phyloP scores from a whole-genome alignment of 2,888 invertebrate species.

The Leptinotarsa peninsularis region DNA sequence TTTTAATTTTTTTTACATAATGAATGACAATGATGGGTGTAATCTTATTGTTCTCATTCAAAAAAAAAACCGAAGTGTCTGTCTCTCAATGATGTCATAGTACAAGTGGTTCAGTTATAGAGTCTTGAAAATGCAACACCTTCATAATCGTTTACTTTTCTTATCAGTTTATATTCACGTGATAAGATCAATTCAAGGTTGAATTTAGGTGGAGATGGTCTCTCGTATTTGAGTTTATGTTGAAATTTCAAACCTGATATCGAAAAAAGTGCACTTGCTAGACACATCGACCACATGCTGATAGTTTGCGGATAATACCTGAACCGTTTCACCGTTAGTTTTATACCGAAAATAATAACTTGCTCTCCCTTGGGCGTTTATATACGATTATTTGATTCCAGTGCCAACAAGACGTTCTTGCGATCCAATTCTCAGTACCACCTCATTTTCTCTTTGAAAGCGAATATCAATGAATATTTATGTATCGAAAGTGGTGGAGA shows the following conservation, averaged over 20 bases:
- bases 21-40: no score
- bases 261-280: background rate
- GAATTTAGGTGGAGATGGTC: background rate
- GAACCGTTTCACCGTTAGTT: no score
- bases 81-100: no score
- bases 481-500: slow-evolving; percentile 10
- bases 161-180: slow-evolving; percentile 4
- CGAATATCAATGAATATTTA: slow-evolving; percentile 14
- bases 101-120: no score
- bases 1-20: no score
- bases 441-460: slow-evolving; percentile 16
- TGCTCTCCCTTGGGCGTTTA: background rate
- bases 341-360: no score
- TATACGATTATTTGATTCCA: background rate
- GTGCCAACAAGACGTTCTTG: background rate
- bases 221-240: background rate
- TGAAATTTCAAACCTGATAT: background rate
- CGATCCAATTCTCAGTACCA: background rate
- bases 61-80: no score
- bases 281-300: no score
- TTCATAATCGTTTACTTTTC: slow-evolving; percentile 1
- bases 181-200: background rate
- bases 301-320: no score
- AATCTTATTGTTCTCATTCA: no score
- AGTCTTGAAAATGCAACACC: no score